Percentiles rank a stretch among this genome's conserved stretches.
Evolutionary conservation across 2,797 vertebrate genomes (phyloP).

Genomic region (Garrulus glandarius): DNA sequence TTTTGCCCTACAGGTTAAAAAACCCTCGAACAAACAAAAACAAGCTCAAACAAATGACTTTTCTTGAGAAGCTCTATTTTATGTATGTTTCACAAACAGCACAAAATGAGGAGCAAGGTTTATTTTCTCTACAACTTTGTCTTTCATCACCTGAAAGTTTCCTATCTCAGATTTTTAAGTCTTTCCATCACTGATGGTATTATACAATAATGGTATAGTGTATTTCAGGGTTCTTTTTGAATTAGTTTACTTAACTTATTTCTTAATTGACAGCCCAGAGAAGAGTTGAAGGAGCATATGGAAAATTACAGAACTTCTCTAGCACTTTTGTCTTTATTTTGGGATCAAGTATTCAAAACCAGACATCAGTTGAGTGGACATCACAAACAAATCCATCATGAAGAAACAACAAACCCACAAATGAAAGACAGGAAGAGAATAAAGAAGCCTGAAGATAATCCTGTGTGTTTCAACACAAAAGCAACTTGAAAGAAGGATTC

Average conservation of each 20-base stretch:
- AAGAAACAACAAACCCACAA: not conserved
- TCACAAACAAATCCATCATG: not conserved
- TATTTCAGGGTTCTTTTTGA: not conserved
- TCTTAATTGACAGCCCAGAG: not conserved
- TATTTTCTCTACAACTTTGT: not conserved
- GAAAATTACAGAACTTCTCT: not conserved
- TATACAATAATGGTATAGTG: not conserved
- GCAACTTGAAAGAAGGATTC: not conserved
- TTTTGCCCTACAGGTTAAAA: not conserved
- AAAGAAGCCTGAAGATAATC: not conserved
- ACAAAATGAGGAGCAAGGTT: not conserved
- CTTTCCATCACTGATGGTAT: not conserved
- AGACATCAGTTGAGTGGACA: not conserved
- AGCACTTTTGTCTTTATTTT: not conserved
- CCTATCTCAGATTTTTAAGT: not conserved
- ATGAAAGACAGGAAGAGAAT: conserved; percentile 10
- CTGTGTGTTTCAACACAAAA: not conserved
- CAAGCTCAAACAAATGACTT: not conserved
- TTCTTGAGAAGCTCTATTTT: not conserved
- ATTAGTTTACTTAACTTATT: not conserved
- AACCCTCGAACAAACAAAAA: not conserved
- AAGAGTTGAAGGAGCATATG: not conserved
- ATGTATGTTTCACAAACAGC: not conserved
- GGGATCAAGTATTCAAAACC: not conserved
- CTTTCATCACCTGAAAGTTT: not conserved